A percentile compares a stretch with the other conserved stretches of the same genome.
These are phyloP conservation scores for Autographa pulchrina DNA, from an alignment of 2,888 invertebrate species.

Conservation along the genomic window DNA sequence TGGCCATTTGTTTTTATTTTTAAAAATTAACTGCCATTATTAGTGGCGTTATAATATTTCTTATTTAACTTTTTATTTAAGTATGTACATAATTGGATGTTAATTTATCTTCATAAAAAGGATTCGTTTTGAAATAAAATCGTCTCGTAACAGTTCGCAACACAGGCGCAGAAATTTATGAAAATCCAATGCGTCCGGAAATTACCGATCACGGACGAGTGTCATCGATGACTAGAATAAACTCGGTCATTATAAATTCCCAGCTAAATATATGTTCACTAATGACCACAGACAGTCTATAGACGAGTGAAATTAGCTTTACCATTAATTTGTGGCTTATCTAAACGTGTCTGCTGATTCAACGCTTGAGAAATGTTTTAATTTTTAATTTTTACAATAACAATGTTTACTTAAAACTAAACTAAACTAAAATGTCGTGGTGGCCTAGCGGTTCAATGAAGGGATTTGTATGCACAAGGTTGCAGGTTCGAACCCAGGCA, in stretches of 20 bases:
- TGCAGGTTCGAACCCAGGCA: no score
- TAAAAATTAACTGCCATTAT: no score
- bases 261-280: slow-evolving; percentile 22
- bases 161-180: background rate
- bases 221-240: slow-evolving; percentile 49
- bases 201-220: slow-evolving; percentile 32
- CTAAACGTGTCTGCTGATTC: background rate
- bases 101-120: no score
- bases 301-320: slow-evolving; percentile 49
- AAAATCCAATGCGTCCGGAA: slow-evolving; percentile 31
- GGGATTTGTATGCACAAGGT: no score
- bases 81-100: no score
- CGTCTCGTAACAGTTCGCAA: background rate
- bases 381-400: no score
- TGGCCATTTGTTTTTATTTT: no score
- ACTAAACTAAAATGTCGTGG: no score
- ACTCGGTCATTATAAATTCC: slow-evolving; percentile 35
- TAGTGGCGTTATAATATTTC: no score
- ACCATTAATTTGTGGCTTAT: background rate
- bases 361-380: background rate
- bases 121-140: background rate
- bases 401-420: no score
- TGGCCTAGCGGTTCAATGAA: no score
- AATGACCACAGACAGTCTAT: slow-evolving; percentile 41
- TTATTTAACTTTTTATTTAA: no score